These are phyloP conservation scores for Orthosia cruda DNA, from an alignment of 2,888 invertebrate genomes.

Conservation along the genomic window DNA sequence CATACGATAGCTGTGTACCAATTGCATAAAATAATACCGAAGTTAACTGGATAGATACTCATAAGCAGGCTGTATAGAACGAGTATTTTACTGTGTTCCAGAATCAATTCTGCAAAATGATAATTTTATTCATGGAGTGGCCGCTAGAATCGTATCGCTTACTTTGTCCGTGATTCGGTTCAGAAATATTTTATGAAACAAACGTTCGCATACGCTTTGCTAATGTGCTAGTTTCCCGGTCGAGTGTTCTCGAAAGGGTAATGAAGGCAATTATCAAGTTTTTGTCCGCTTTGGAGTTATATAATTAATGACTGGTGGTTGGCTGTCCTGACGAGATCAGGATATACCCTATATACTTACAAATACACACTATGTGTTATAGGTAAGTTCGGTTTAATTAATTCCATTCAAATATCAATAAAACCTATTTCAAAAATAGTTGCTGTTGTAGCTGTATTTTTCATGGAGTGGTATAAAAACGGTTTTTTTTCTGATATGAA, in stretches of 20 bases:
- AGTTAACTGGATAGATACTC: constrained; percentile 74
- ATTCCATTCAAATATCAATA: constrained; percentile 2
- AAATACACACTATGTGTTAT: background rate
- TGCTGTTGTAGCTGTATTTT: too few relatives aligned
- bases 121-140: constrained; percentile 92
- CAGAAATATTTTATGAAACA: constrained; percentile 87
- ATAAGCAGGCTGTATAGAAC: constrained; percentile 85
- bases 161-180: too few relatives aligned
- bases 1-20: constrained; percentile 64
- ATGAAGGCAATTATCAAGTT: constrained; percentile 71
- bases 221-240: constrained; percentile 70
- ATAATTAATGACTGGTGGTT: constrained; percentile 67
- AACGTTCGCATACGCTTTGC: constrained; percentile 75
- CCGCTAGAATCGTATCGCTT: constrained; percentile 90
- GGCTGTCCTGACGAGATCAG: constrained; percentile 52
- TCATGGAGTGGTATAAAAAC: too few relatives aligned
- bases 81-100: constrained; percentile 87
- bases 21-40: constrained; percentile 73
- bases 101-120: constrained; percentile 91
- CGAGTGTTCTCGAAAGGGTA: constrained; percentile 67
- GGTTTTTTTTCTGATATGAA: too few relatives aligned
- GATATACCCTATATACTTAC: constrained; percentile 10
- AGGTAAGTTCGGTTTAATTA: constrained; percentile 29
- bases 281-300: constrained; percentile 65
- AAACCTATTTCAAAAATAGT: background rate